A percentile compares a stretch with the other conserved stretches of the same genome.
These are phyloP conservation scores for Spongia lamella DNA, from an alignment of 37 sponge, comb jelly and placozoan species.

Conservation along the genomic window DNA sequence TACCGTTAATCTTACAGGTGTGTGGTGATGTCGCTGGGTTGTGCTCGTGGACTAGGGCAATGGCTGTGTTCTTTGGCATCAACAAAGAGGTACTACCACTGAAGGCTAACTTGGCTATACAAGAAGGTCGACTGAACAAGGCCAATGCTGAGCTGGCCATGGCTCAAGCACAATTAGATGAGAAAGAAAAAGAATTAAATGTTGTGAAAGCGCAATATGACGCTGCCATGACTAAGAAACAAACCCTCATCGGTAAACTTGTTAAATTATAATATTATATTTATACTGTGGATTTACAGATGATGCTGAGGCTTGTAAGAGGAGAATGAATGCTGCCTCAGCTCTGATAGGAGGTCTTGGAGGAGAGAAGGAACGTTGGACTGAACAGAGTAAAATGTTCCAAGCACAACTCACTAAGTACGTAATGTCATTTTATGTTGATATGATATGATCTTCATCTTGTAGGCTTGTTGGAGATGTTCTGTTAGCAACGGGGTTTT, in stretches of 20 bases:
- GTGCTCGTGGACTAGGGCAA: constrained; percentile 97
- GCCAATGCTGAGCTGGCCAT: constrained; percentile 75
- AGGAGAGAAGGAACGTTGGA: constrained; percentile 97
- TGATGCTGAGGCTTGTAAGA: constrained; percentile 95
- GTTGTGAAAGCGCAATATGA: constrained; percentile 96
- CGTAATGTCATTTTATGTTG: no score
- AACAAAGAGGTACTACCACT: constrained; percentile 99
- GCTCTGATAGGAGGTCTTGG: constrained; percentile 95
- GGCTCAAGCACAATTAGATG: constrained; percentile 94
- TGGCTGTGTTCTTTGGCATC: constrained; percentile 87
- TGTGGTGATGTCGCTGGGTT: constrained; percentile 99
- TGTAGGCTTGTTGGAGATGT: constrained; percentile 93
- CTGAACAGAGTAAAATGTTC: constrained; percentile 95
- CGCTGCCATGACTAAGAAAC: constrained; percentile 93
- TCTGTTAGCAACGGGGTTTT: constrained; percentile 93
- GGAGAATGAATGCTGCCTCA: constrained; percentile 97
- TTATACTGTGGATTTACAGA: constrained; percentile 28
- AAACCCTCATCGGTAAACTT: constrained; percentile 42
- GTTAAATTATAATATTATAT: no score
- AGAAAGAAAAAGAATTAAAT: constrained; percentile 89
- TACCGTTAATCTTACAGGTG: constrained; percentile 40
- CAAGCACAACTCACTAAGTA: constrained; percentile 82
- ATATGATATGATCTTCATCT: no score
- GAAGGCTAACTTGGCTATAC: constrained; percentile 94
- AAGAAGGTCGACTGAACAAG: constrained; percentile 65